These are phyloP conservation scores for Brenthis daphne DNA, from an alignment of 2,888 invertebrate genomes.

Conservation along the genomic window DNA sequence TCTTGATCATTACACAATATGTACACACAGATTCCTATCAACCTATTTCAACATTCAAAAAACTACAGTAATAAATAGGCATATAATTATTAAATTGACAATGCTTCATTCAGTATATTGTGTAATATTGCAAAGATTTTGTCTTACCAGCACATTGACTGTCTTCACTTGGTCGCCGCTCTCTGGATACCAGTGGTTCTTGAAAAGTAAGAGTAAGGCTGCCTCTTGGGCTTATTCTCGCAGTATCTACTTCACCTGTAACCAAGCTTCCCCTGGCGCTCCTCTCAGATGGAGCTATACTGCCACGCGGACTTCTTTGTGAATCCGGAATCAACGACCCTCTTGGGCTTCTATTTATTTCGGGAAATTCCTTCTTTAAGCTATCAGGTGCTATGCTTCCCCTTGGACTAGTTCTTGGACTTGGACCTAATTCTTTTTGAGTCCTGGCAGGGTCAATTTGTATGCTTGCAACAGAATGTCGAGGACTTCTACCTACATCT, in stretches of 20 bases:
- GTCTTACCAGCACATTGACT: constrained; percentile 77
- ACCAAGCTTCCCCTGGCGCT: constrained; percentile 72
- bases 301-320: constrained; percentile 84
- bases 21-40: too few relatives aligned
- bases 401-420: constrained; percentile 81
- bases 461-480: constrained; percentile 81
- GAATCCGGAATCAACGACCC: constrained; percentile 83
- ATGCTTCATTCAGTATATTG: too few relatives aligned
- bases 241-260: constrained; percentile 62
- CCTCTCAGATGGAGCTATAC: constrained; percentile 80
- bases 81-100: too few relatives aligned
- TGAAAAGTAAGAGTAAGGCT: constrained; percentile 84
- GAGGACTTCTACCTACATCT: constrained; percentile 82
- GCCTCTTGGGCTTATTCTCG: constrained; percentile 80
- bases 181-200: constrained; percentile 80
- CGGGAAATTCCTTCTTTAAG: constrained; percentile 73
- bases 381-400: constrained; percentile 79
- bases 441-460: constrained; percentile 70
- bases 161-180: constrained; percentile 83
- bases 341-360: constrained; percentile 76
- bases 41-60: too few relatives aligned
- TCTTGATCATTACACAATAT: too few relatives aligned
- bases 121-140: neutral
- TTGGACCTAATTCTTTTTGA: constrained; percentile 77
- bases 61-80: too few relatives aligned